A percentile compares a stretch with the other conserved stretches of the same genome.
These are phyloP conservation scores for Rhinoptilus africanus DNA, from an alignment of 2,113 vertebrate species.

Conservation along the genomic window DNA sequence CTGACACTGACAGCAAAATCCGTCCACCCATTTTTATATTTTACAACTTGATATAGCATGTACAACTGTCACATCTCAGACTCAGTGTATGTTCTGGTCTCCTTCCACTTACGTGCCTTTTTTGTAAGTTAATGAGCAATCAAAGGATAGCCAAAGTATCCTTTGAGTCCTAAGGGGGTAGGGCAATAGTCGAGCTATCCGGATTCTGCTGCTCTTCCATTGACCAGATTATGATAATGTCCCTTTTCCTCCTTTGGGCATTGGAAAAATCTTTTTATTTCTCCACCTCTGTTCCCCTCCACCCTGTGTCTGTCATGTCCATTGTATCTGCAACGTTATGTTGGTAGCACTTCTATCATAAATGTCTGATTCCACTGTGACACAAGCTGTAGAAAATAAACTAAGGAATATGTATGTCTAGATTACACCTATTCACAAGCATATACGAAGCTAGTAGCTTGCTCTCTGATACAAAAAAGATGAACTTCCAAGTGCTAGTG, in stretches of 20 bases:
- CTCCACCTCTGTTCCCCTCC: not conserved
- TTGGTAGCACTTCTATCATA: not conserved
- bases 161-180: not conserved
- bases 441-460: not conserved
- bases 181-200: not conserved
- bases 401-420: not conserved
- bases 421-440: constrained; percentile 56
- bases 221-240: not conserved
- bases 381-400: not conserved
- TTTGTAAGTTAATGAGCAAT: constrained; percentile 65
- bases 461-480: constrained; percentile 44
- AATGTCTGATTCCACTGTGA: not conserved
- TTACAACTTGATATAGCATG: not conserved
- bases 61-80: not conserved
- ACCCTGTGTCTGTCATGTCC: not conserved
- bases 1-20: constrained; percentile 6
- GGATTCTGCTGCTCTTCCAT: not conserved
- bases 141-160: constrained; percentile 50
- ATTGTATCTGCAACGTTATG: not conserved
- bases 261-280: not conserved
- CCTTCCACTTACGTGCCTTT: not conserved
- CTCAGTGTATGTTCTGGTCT: not conserved
- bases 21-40: not conserved
- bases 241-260: not conserved
- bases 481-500: constrained; percentile 28